phyloP scores from a whole-genome alignment of 53 echinoderm and acorn worm genomes.

The Holothuria scabra region DNA sequence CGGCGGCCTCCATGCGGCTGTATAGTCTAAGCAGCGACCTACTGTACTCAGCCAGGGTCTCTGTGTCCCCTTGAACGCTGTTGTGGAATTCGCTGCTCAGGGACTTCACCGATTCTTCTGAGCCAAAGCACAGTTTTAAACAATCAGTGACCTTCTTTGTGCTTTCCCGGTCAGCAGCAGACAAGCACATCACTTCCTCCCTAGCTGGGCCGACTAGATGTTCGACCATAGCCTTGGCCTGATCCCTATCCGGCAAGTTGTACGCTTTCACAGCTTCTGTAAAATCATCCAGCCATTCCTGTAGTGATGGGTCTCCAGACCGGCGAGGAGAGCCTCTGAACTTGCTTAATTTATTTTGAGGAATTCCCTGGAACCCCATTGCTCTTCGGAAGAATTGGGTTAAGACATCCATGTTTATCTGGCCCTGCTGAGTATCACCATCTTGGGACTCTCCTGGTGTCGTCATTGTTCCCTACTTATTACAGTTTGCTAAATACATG shows the following conservation, averaged over 20 bases:
- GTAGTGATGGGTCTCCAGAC: neutral
- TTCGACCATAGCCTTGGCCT: conserved; percentile 25
- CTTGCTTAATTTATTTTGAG: conserved; percentile 24
- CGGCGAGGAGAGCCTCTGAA: conserved; percentile 1
- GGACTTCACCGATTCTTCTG: conserved; percentile 11
- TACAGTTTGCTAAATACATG: too few relatives aligned
- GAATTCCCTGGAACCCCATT: conserved; percentile 44
- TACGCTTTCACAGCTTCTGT: conserved; percentile 3
- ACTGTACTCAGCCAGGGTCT: conserved; percentile 51
- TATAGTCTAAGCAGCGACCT: conserved; percentile 33
- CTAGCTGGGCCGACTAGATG: conserved; percentile 54
- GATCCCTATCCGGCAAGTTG: neutral
- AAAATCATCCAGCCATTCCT: conserved; percentile 42
- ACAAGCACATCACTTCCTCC: conserved; percentile 50
- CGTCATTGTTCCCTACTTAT: too few relatives aligned
- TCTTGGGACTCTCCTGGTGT: too few relatives aligned
- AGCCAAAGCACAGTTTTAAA: conserved; percentile 43
- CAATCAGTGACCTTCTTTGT: neutral
- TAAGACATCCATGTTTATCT: neutral
- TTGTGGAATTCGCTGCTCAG: conserved; percentile 48
- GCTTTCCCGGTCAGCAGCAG: neutral
- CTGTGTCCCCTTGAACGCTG: conserved; percentile 44
- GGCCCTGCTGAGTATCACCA: neutral
- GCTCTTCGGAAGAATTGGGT: conserved; percentile 30
- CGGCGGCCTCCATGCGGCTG: conserved; percentile 48